Base-by-base conservation (phyloP, 2,797 vertebrate species). In the Pseudotriccus pelzelni region DNA sequence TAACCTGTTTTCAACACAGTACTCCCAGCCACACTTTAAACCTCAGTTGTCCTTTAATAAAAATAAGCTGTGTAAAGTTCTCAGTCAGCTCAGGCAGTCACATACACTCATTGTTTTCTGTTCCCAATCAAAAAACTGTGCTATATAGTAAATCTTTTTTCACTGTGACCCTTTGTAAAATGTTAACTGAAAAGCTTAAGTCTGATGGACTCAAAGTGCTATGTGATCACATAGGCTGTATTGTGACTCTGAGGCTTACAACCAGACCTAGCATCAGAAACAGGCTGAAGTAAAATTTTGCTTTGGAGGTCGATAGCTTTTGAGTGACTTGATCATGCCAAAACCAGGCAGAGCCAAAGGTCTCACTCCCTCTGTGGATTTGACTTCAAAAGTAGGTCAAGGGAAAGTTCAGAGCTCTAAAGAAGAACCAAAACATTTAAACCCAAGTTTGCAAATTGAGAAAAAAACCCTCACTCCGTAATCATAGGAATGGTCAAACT, bases 11-110 rank as follows among this genome's bases (percentile, higher is more conserved):
- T 97, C 89, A 94, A 86, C 89, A 94, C 70, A 84, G 50, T 92
- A 84, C 78, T 93, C 72, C 39, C 76, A 93, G 93, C 91, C 92
- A 95, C 87, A 94, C 90, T 94, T 96, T 69, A 79, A 95, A 91
- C 50, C 87, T 90, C 74, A 91, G 74, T 87, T 95, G 94, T 94
- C 64, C 91, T 94, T 95, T 97, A 97, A 96, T 97, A 91, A 95
- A 96, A 94, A 73, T 95, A 97, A 95, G 87, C 78, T 95, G 90
- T 91, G 69, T 92, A 81, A 91, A 92, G 75, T 87, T 77, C 87
- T 91, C 82, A 88, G 83, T 49, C 86, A 94, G 76, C 37, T 93
- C 87, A 89, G 46, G 22, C 87, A 92, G 34, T 83, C 75, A 90
- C 60, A 92, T 81, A 56, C 73, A 66, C 53, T 66, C 77, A 92